Conservation (phyloP, 2,113 vertebrate species). For the Oryzias celebensis region DNA sequence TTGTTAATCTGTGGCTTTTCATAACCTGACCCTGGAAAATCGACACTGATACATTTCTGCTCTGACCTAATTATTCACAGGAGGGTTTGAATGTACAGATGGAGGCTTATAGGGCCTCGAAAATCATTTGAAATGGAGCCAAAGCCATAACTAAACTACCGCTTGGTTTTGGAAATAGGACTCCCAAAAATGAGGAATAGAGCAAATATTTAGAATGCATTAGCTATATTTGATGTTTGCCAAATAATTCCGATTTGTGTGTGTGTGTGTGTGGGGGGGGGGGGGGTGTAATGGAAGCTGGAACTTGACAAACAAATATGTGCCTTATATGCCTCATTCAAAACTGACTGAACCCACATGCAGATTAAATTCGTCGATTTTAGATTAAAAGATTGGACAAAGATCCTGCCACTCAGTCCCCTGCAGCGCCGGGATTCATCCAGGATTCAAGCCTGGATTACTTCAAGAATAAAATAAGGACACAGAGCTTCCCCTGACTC, state of each 20-base stretch:
- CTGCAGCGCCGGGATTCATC: slow-evolving; percentile 28
- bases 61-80: slow-evolving; percentile 70
- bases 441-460: slow-evolving; percentile 70
- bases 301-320: neutral
- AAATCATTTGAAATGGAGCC: no score
- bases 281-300: no score
- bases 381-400: slow-evolving; percentile 75
- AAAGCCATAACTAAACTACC: no score
- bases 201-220: no score
- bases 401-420: slow-evolving; percentile 71
- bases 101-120: slow-evolving; percentile 15
- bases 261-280: no score
- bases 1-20: slow-evolving; percentile 51
- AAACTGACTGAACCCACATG: slow-evolving; percentile 12
- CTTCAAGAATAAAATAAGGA: slow-evolving; percentile 56
- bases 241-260: no score
- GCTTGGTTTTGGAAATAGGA: no score
- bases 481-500: slow-evolving; percentile 25
- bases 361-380: slow-evolving; percentile 65
- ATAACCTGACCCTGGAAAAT: slow-evolving; percentile 62
- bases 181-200: no score
- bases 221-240: no score
- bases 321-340: neutral
- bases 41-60: slow-evolving; percentile 47
- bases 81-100: slow-evolving; percentile 39